phyloP scores from a whole-genome alignment of 64 coral and sea anemone species.

The Montipora cactus region DNA sequence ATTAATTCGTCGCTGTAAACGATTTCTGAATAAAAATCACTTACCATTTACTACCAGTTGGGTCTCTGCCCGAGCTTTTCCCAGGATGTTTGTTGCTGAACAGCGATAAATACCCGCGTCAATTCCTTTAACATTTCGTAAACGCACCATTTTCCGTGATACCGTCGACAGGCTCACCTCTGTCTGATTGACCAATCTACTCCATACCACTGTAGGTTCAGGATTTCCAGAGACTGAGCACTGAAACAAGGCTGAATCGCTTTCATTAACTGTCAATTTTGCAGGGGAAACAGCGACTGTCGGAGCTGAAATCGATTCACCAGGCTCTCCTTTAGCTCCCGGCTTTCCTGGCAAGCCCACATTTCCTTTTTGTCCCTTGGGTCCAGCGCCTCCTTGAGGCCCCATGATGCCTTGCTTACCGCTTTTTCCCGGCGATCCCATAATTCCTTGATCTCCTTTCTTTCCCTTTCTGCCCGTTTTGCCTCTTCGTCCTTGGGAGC shows the following conservation, averaged over 20 bases:
- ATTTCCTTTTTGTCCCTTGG: background rate
- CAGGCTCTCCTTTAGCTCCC: conserved; percentile 47
- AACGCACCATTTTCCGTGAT: background rate
- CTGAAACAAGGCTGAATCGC: background rate
- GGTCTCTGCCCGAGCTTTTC: background rate
- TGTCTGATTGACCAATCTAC: conserved; percentile 27
- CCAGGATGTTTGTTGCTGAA: background rate
- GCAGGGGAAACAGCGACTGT: background rate
- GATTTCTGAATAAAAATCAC: too few species aligned
- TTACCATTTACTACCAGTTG: background rate
- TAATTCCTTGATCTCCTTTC: too few species aligned
- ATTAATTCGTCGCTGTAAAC: too few species aligned
- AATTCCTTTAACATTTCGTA: background rate
- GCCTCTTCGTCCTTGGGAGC: too few species aligned
- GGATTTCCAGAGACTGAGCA: conserved; percentile 68
- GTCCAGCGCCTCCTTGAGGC: background rate
- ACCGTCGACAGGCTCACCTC: background rate
- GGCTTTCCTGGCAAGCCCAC: background rate
- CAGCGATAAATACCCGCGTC: background rate
- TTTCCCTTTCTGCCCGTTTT: too few species aligned
- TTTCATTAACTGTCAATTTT: conserved; percentile 25
- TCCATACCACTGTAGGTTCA: conserved; percentile 30
- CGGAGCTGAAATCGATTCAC: background rate
- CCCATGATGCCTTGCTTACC: conserved; percentile 18
- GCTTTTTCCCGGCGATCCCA: conserved; percentile 16